Evolutionary conservation across 2,113 vertebrate species (phyloP).

Genomic region (Sigmodon hispidus): DNA sequence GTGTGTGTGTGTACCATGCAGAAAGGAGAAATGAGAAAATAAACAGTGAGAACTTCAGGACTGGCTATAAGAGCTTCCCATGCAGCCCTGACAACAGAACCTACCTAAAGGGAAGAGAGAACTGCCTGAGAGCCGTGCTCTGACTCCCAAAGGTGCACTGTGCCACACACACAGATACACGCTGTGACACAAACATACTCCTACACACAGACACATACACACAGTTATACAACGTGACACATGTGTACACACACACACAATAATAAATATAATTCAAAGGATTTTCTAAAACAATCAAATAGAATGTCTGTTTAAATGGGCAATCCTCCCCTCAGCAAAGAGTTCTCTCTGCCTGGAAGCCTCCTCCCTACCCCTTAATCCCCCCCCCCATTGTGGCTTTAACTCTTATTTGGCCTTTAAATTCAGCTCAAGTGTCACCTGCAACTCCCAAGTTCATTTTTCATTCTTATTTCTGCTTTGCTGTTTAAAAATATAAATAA

Average conservation of each 20-base stretch:
- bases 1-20: not conserved
- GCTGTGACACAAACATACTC: not conserved
- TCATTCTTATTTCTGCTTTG: not conserved
- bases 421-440: conserved; percentile 31
- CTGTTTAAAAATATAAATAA: conserved; percentile 16
- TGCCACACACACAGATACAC: not conserved
- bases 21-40: conserved; percentile 51
- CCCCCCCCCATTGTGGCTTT: not conserved
- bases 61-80: not conserved
- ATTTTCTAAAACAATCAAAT: not conserved
- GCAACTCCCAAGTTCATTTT: not conserved
- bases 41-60: not conserved
- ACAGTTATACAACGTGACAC: not conserved
- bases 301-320: not conserved
- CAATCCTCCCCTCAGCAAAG: too few species aligned
- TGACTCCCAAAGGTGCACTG: too few species aligned
- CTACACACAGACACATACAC: not conserved
- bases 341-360: conserved; percentile 22
- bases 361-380: too few species aligned
- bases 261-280: not conserved
- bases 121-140: not conserved
- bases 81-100: not conserved
- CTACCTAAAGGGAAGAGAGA: not conserved
- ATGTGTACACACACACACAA: not conserved
- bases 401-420: conserved; percentile 24